These are phyloP conservation scores for Canis aureus DNA, from an alignment of 2,113 vertebrate species.

Conservation along the genomic window DNA sequence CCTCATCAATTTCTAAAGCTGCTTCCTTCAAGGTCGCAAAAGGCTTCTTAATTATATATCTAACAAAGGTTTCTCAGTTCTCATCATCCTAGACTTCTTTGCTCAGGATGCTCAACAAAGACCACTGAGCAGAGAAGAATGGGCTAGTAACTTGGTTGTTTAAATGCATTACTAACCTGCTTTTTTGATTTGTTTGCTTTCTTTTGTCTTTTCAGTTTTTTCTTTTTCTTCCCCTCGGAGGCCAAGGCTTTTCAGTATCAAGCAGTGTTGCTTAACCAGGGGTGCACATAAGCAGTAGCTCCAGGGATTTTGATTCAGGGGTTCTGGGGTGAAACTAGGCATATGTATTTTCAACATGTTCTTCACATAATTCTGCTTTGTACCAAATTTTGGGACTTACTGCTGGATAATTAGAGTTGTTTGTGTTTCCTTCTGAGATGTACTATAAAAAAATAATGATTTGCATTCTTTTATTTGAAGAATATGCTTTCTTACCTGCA, in stretches of 20 bases:
- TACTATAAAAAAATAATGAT: neutral
- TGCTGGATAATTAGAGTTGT: constrained; percentile 12
- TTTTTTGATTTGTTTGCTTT: constrained; percentile 23
- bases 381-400: neutral
- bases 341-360: neutral
- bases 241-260: neutral
- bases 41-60: constrained; percentile 50
- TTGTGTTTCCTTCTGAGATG: neutral
- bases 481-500: neutral
- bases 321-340: neutral
- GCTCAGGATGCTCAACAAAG: constrained; percentile 15
- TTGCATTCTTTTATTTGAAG: constrained; percentile 29
- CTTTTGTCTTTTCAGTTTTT: neutral
- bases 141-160: constrained; percentile 54
- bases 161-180: constrained; percentile 66
- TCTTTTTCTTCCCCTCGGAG: neutral
- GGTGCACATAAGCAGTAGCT: neutral
- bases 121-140: constrained; percentile 57
- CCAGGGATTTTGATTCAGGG: neutral
- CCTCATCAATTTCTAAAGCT: constrained; percentile 53
- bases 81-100: constrained; percentile 31
- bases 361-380: neutral
- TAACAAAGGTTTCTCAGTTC: constrained; percentile 26
- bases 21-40: constrained; percentile 17
- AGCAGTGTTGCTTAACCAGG: neutral